A percentile compares a stretch with the other conserved stretches of the same genome.
phyloP scores from a whole-genome alignment of 2,113 vertebrate genomes.

The Trogon surrucura region DNA sequence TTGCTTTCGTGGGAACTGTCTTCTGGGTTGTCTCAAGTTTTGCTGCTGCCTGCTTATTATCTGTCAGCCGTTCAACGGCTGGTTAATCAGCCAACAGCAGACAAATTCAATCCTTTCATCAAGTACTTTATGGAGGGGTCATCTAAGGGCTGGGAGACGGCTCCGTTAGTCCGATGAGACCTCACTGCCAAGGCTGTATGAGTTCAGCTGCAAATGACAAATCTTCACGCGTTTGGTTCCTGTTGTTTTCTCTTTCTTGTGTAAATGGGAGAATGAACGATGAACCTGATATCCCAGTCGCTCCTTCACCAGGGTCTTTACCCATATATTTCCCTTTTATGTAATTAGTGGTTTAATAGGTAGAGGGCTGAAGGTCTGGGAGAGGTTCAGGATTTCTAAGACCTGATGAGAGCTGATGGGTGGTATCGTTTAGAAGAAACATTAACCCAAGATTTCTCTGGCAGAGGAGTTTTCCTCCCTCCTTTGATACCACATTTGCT shows the following conservation, averaged over 20 bases:
- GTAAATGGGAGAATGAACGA: background rate
- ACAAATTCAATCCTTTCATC: background rate
- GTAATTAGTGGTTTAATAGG: background rate
- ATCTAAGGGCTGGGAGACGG: background rate
- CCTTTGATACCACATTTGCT: background rate
- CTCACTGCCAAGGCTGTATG: background rate
- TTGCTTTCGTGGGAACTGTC: background rate
- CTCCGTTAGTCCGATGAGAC: background rate
- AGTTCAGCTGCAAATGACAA: background rate
- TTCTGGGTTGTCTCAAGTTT: background rate
- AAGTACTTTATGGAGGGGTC: background rate
- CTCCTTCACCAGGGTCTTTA: background rate
- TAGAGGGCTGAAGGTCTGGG: background rate
- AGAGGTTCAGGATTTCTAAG: background rate
- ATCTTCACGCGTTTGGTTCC: background rate
- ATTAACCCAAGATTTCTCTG: rapidly evolving
- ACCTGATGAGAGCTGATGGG: background rate
- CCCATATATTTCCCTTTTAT: rapidly evolving
- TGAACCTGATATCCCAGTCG: rapidly evolving
- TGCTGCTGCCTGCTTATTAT: background rate
- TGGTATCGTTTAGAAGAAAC: background rate
- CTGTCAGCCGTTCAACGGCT: background rate
- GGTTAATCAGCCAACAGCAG: background rate
- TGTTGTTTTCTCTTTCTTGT: background rate
- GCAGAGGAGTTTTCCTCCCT: background rate